These are phyloP conservation scores for Podargus strigoides DNA, from an alignment of 2,797 vertebrate species.

Conservation along the genomic window DNA sequence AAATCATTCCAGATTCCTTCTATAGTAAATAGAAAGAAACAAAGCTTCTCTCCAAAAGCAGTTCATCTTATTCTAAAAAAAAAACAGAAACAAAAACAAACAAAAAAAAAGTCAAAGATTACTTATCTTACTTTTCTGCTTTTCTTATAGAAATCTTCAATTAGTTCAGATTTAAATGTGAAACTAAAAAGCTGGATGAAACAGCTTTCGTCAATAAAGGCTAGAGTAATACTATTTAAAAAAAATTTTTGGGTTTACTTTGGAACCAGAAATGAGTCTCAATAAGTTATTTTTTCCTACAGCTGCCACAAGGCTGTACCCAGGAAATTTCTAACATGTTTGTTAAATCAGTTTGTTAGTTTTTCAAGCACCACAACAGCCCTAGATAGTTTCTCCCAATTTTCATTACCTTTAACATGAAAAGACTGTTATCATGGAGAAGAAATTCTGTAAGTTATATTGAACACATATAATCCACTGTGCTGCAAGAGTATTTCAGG, in stretches of 20 bases:
- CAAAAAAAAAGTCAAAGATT: no score
- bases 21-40: neutral
- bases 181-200: neutral
- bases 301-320: neutral
- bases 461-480: neutral
- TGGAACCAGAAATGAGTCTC: neutral
- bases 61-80: neutral
- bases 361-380: neutral
- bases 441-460: neutral
- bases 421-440: neutral
- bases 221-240: neutral
- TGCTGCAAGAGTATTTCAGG: neutral
- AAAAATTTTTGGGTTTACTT: neutral
- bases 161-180: neutral
- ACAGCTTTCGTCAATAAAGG: neutral
- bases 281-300: neutral
- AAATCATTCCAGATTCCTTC: neutral
- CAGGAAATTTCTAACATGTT: neutral
- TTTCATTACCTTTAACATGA: neutral
- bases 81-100: no score
- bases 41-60: neutral
- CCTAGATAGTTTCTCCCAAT: neutral
- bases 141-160: neutral
- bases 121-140: neutral
- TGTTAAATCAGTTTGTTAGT: neutral